Evolutionary conservation across 2,797 vertebrate species (phyloP).

Genomic region (Acipenser ruthenus): DNA sequence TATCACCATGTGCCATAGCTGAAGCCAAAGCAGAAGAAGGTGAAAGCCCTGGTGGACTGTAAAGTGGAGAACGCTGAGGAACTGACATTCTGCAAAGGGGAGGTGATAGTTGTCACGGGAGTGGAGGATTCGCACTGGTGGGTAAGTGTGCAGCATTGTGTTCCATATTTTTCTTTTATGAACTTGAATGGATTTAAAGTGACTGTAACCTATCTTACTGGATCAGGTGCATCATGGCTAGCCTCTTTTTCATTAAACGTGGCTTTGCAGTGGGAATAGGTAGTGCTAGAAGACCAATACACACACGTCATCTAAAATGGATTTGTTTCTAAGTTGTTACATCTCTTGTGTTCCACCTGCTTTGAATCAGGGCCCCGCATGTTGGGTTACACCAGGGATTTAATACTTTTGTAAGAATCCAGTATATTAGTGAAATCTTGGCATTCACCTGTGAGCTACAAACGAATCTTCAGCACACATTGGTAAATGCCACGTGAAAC

Average conservation of each 20-base stretch:
- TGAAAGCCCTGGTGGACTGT: constrained; percentile 66
- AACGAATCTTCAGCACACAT: too few relatives aligned
- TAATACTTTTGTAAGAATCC: too few relatives aligned
- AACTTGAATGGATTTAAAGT: not conserved
- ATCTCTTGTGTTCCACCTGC: too few relatives aligned
- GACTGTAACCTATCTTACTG: not conserved
- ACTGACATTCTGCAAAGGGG: constrained; percentile 67
- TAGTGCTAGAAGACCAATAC: not conserved
- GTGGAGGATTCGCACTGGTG: constrained; percentile 69
- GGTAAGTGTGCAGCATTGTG: constrained; percentile 49
- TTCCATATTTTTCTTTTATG: not conserved
- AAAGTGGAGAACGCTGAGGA: constrained; percentile 55
- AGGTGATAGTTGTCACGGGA: constrained; percentile 74
- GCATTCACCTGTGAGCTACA: too few relatives aligned
- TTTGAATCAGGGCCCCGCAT: too few relatives aligned
- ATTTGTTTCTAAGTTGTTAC: not conserved
- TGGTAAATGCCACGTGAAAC: too few relatives aligned
- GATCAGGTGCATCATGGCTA: too few relatives aligned
- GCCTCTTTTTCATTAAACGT: too few relatives aligned
- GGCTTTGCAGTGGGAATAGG: too few relatives aligned
- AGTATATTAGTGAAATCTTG: too few relatives aligned
- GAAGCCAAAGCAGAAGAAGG: constrained; percentile 58
- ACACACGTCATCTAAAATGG: not conserved
- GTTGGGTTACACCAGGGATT: too few relatives aligned
- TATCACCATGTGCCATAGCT: constrained; percentile 49